A percentile compares a stretch with the other conserved stretches of the same genome.
Evolutionary conservation across 2,888 invertebrate genomes (phyloP).

Genomic region (Cartodere bifasciata): DNA sequence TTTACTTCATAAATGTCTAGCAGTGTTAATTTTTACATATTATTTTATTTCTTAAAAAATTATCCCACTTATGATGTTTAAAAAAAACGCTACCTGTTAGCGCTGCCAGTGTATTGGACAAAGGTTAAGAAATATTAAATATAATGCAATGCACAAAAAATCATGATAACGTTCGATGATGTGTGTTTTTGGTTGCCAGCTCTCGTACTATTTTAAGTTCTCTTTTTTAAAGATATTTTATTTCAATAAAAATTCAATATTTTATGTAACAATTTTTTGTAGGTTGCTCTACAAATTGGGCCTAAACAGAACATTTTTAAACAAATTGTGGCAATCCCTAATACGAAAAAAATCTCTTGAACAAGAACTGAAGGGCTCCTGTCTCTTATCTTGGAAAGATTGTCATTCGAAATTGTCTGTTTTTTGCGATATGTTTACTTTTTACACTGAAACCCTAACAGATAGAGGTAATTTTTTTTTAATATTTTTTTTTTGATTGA

Average conservation of each 20-base stretch:
- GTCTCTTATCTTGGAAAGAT: constrained; percentile 28
- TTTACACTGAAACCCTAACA: constrained; percentile 34
- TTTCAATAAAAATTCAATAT: not conserved
- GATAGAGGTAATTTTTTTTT: constrained; percentile 26
- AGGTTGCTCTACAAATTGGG: constrained; percentile 32
- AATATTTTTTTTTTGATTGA: constrained; percentile 1
- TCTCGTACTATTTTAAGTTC: not conserved
- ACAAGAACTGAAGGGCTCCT: constrained; percentile 23
- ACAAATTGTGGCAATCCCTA: constrained; percentile 29
- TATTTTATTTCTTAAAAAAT: no score
- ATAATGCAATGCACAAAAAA: no score
- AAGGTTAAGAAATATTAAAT: no score
- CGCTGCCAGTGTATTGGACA: no score
- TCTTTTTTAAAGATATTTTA: no score
- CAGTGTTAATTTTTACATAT: no score
- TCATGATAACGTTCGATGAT: no score
- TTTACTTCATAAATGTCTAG: no score
- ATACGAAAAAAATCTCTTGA: constrained; percentile 22
- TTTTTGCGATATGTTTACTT: constrained; percentile 35
- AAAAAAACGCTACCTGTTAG: no score
- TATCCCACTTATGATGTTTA: no score
- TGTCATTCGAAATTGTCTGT: constrained; percentile 30
- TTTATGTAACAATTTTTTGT: constrained; percentile 11
- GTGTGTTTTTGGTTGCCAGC: not conserved
- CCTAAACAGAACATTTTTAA: constrained; percentile 29